A percentile compares a stretch with the other conserved stretches of the same genome.
These are phyloP conservation scores for Cinclus mexicanus DNA, from an alignment of 2,113 vertebrate genomes.

Conservation along the genomic window DNA sequence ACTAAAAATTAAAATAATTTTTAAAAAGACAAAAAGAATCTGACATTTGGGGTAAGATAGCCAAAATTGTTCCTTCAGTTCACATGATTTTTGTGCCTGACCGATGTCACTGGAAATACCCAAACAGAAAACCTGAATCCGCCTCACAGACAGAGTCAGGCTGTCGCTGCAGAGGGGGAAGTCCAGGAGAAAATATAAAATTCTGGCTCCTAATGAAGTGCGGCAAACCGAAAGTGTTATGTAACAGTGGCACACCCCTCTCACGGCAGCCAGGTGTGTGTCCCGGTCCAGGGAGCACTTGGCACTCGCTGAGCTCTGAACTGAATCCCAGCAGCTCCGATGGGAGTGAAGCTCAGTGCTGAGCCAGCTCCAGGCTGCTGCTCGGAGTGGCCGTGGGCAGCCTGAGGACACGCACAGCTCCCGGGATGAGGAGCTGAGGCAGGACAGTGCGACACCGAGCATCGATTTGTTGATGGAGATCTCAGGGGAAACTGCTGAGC, in stretches of 20 bases:
- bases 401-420: neutral
- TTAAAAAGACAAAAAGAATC: neutral
- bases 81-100: neutral
- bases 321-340: neutral
- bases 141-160: neutral
- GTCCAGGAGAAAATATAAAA: neutral
- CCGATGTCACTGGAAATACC: neutral
- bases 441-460: accelerated
- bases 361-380: neutral
- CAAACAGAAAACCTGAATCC: neutral
- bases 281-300: neutral
- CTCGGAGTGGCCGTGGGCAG: accelerated
- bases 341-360: accelerated
- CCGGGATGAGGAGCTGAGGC: neutral
- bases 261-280: neutral
- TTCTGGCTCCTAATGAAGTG: neutral
- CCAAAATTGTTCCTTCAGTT: neutral
- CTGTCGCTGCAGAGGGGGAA: neutral
- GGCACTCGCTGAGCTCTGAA: neutral
- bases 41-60: neutral
- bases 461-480: neutral
- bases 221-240: neutral
- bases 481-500: neutral
- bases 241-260: accelerated
- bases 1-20: neutral